A percentile compares a stretch with the other conserved stretches of the same genome.
phyloP scores from a whole-genome alignment of 2,888 invertebrate species.

The Drosophila aldrichi region DNA sequence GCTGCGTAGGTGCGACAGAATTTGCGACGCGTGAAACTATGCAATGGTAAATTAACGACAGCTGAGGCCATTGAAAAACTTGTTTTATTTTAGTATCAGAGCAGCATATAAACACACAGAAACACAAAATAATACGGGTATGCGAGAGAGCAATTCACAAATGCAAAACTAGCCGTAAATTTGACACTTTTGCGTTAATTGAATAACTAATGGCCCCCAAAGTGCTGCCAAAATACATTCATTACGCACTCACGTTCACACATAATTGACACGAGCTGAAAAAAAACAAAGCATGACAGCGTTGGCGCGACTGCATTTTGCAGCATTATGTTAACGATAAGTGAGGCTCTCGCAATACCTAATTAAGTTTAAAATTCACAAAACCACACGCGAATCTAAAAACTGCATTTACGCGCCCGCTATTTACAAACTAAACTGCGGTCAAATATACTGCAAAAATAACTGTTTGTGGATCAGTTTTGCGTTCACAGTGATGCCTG shows the following conservation, averaged over 20 bases:
- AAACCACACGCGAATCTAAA: not conserved
- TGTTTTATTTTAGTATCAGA: constrained; percentile 51
- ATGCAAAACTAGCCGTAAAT: not conserved
- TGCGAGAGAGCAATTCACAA: not conserved
- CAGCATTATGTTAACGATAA: not conserved
- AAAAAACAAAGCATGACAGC: not conserved
- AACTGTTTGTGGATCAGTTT: not conserved
- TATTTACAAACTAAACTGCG: not conserved
- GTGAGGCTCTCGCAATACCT: no score
- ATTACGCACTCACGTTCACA: not conserved
- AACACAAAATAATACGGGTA: not conserved
- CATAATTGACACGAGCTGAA: not conserved
- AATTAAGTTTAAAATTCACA: not conserved
- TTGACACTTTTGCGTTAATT: not conserved
- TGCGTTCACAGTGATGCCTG: constrained; percentile 3
- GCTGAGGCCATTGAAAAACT: constrained; percentile 22
- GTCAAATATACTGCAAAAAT: not conserved
- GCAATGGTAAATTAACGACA: constrained; percentile 33
- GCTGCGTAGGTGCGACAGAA: constrained; percentile 12
- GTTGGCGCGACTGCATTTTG: not conserved
- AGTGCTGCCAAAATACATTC: not conserved
- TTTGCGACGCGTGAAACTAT: constrained; percentile 52
- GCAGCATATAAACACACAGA: constrained; percentile 7
- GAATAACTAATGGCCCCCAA: not conserved
- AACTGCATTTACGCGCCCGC: not conserved